These are phyloP conservation scores for Tanytarsus gracilentus DNA, from an alignment of 2,888 invertebrate genomes.

Conservation along the genomic window DNA sequence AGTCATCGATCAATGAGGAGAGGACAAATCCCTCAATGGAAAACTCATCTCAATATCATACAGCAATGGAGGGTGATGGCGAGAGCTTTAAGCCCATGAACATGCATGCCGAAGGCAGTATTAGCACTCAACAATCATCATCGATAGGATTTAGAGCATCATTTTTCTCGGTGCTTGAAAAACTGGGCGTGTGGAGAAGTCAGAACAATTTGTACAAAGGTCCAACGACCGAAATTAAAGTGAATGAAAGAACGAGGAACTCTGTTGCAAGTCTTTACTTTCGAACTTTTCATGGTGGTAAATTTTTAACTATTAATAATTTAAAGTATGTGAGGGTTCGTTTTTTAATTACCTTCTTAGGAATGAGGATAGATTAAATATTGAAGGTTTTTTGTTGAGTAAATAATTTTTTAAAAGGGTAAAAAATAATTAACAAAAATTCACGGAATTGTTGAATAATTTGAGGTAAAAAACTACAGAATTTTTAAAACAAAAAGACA, in stretches of 20 bases:
- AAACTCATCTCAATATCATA: not conserved
- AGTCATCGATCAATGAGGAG: no score
- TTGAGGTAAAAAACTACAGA: no score
- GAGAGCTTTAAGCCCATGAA: not conserved
- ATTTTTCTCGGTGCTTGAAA: constrained; percentile 35
- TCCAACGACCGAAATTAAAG: not conserved
- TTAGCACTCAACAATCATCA: constrained; percentile 22
- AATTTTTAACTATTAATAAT: not conserved
- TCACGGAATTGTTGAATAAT: no score
- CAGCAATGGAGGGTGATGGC: constrained; percentile 5
- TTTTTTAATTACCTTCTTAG: no score
- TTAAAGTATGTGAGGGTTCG: not conserved
- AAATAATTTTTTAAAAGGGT: not conserved
- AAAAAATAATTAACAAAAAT: not conserved
- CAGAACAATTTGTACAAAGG: constrained; percentile 28
- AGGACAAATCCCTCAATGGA: not conserved
- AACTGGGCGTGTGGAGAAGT: constrained; percentile 36
- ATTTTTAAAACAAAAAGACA: no score
- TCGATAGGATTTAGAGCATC: constrained; percentile 33
- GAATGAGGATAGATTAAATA: no score
- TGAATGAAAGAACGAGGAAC: constrained; percentile 24
- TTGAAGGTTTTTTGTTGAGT: no score
- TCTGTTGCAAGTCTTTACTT: constrained; percentile 31
- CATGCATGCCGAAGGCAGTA: not conserved
- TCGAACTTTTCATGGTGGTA: constrained; percentile 18